Evolutionary conservation across 2,797 vertebrate genomes (phyloP), one percentile per base, ranked within the genome.

Genomic region (Falco cherrug): DNA sequence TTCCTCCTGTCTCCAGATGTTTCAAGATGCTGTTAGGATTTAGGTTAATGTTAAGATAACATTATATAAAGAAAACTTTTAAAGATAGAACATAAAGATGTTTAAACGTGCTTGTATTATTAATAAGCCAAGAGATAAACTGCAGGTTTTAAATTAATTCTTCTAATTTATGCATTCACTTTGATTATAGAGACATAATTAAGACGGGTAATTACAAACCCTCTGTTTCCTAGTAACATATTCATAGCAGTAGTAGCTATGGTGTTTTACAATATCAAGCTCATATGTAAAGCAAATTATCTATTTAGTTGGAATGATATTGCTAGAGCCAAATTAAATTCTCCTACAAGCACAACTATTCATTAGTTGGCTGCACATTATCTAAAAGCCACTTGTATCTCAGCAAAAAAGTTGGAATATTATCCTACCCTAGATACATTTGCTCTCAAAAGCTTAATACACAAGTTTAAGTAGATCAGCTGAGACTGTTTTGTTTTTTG

Each of bases 271-370:
- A 98, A 97, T 95, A 98, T 93, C 96, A 89, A 95, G 87, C 92
- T 96, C 82, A 93, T 91, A 96, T 96, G 82, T 97, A 97, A 98
- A 97, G 97, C 89, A 97, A 97, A 98, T 98, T 95, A 95, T 96
- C 94, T 93, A 4, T 97, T 97, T 97, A 97, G 96, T 97, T 97
- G 90, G 91, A 97, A 96, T 94, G 51, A 65, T 86, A 93, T 77
- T 78, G 69, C 94, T 96, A 92, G 91, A 96, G 74, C 74, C 71
- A 96, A 97, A 96, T 97, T 96, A 95, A 97, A 94, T 97, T 97
- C 93, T 97, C 90, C 96, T 91, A 96, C 96, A 97, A 97, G 92
- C 93, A 89, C 90, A 71, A 50, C 93, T 95, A 89, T 96, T 97
- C 94, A 93, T 94, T 96, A 95, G 84, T 29, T 82, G 53, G 70